Percentiles rank a stretch among this genome's conserved stretches.
These are phyloP conservation scores for Oxygymnocypris stewartii DNA, from an alignment of 2,113 vertebrate species.

Conservation along the genomic window DNA sequence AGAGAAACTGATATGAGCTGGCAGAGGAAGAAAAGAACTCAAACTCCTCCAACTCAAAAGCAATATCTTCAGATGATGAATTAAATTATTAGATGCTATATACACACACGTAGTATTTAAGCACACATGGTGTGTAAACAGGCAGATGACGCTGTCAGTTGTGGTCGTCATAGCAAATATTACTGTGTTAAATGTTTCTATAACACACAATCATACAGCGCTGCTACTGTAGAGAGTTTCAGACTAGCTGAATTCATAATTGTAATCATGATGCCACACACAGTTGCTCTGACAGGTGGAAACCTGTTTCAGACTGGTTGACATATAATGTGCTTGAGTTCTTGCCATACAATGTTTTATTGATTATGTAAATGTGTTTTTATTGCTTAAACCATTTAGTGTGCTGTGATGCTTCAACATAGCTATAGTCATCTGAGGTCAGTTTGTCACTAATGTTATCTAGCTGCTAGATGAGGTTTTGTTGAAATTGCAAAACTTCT, in stretches of 20 bases:
- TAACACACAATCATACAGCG: neutral
- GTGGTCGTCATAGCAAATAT: slow-evolving; percentile 17
- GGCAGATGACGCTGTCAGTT: slow-evolving; percentile 31
- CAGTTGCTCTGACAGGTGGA: neutral
- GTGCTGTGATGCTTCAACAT: neutral
- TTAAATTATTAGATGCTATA: neutral
- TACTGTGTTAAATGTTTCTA: slow-evolving; percentile 13
- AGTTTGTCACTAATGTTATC: too few relatives aligned
- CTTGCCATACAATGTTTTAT: neutral
- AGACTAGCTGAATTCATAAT: neutral
- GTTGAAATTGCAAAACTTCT: neutral
- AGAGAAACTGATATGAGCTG: slow-evolving; percentile 14
- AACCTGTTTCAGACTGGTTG: neutral
- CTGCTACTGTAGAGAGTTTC: neutral
- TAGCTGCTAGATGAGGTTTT: neutral
- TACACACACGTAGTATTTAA: neutral
- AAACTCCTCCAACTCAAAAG: neutral
- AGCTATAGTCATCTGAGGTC: too few relatives aligned
- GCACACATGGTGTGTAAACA: neutral
- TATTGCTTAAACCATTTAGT: neutral
- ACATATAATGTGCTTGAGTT: neutral
- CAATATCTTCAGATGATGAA: slow-evolving; percentile 7
- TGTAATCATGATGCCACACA: neutral
- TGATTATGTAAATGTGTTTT: neutral
- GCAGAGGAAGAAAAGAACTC: neutral